Evolutionary conservation across 2,113 vertebrate species (phyloP), one percentile per base, ranked within the genome.

Genomic region (Corythaeola cristata): DNA sequence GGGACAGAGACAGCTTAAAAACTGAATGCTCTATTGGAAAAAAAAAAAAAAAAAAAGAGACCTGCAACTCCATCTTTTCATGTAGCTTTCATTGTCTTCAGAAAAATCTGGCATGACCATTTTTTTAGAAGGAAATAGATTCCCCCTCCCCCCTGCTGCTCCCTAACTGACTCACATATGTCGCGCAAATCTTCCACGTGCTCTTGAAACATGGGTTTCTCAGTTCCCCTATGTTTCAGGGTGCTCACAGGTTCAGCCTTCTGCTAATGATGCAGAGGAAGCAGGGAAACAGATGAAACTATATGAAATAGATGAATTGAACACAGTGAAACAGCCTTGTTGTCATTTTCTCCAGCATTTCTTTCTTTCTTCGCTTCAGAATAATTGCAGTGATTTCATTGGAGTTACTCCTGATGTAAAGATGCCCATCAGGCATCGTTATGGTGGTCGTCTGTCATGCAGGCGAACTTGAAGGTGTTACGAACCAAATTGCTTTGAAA

Each of bases 1-100:
- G 63, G 45, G 28, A 67, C 53, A 66, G 62, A 93, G 23, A 53
- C 45, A 88, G 23, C 78, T 88, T 90, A 82, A 83, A 93, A 94
- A 79, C 33, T 22, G 49, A 88, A 76, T 56, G 6, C 9, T 82
- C 5, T 53, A 35, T 44, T 44, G 41, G 35, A 8, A 15, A 17
- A 60, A 56, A 35, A 47, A 56, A 19, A 19, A 47, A 73, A 24
- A 21, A 18, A 35, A 22, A n/a, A 16, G 4, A 79, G 4, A 66
- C 7, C 20, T 75, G 63, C 6, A 27, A 60, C 20, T 41, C 26
- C 15, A 60, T 55, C 26, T 58, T 24, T 91, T 91, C 67, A 35
- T 24, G 37, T 53, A 85, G 44, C 17, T 24, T 89, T 75, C 26
- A 24, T 17, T 82, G 45, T 89, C 69, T 85, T 85, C 62, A 72